A percentile compares a stretch with the other conserved stretches of the same genome.
Conservation (phyloP, 1,140 invertebrate genomes). For the Popillia japonica region DNA sequence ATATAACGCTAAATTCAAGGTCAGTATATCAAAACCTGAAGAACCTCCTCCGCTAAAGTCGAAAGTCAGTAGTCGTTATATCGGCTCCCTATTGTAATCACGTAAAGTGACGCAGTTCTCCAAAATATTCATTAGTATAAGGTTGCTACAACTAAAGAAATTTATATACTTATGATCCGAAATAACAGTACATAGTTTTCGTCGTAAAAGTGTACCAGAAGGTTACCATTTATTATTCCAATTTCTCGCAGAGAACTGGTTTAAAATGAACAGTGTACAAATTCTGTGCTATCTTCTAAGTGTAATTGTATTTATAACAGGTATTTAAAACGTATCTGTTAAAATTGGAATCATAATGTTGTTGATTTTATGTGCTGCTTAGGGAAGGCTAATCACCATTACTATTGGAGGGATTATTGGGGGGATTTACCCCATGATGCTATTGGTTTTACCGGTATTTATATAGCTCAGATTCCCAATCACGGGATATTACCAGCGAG, state of each 20-base stretch:
- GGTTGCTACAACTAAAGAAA: background rate
- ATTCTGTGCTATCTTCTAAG: background rate
- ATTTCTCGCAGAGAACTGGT: background rate
- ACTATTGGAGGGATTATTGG: conserved; percentile 7
- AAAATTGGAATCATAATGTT: background rate
- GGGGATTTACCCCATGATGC: background rate
- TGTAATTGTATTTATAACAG: background rate
- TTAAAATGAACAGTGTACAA: background rate
- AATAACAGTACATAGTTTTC: background rate
- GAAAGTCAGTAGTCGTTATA: background rate
- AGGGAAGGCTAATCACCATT: background rate
- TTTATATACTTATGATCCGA: background rate
- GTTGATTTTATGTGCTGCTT: background rate
- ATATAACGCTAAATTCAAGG: too few species aligned
- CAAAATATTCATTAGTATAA: background rate
- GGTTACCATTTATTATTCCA: background rate
- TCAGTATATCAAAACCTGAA: too few species aligned
- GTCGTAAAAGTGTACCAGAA: too few species aligned
- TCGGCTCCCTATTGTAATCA: background rate
- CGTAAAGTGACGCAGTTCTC: background rate
- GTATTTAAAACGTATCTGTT: background rate
- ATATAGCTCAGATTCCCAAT: background rate
- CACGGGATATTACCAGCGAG: background rate
- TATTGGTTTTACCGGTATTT: background rate
- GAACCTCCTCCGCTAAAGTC: too few species aligned